phyloP scores from a whole-genome alignment of 2,888 invertebrate genomes.

The Drosophila limbata region DNA sequence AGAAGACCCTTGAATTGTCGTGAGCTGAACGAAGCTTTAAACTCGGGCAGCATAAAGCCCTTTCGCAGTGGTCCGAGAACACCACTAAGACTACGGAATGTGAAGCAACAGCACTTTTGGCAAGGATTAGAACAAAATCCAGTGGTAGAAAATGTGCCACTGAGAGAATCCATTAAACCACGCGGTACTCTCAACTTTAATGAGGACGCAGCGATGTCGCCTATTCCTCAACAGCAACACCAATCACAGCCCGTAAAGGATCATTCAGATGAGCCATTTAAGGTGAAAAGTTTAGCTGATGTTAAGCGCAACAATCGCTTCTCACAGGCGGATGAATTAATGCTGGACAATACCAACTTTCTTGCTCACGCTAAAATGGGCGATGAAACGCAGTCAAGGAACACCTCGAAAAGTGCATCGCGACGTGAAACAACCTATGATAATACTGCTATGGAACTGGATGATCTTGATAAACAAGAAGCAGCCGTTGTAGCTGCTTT shows the following conservation, averaged over 20 bases:
- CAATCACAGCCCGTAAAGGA: neutral
- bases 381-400: conserved; percentile 71
- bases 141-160: conserved; percentile 8
- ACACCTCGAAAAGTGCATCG: conserved; percentile 57
- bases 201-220: conserved; percentile 59
- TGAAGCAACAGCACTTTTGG: conserved; percentile 30
- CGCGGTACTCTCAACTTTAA: conserved; percentile 54
- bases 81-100: conserved; percentile 47
- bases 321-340: conserved; percentile 71
- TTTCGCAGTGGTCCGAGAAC: conserved; percentile 68
- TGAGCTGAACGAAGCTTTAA: conserved; percentile 75
- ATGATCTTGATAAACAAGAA: conserved; percentile 45
- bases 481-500: conserved; percentile 36
- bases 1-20: conserved; percentile 64
- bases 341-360: conserved; percentile 76
- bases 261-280: neutral
- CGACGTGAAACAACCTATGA: conserved; percentile 57
- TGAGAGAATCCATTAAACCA: conserved; percentile 33
- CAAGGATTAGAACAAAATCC: conserved; percentile 22
- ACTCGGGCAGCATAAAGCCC: conserved; percentile 70
- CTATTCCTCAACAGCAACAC: conserved; percentile 22
- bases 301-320: conserved; percentile 48
- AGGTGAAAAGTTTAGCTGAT: neutral
- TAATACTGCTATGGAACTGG: conserved; percentile 54
- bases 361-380: conserved; percentile 68